Conservation (phyloP, 1,140 invertebrate species). For the Andricus grossulariae region DNA sequence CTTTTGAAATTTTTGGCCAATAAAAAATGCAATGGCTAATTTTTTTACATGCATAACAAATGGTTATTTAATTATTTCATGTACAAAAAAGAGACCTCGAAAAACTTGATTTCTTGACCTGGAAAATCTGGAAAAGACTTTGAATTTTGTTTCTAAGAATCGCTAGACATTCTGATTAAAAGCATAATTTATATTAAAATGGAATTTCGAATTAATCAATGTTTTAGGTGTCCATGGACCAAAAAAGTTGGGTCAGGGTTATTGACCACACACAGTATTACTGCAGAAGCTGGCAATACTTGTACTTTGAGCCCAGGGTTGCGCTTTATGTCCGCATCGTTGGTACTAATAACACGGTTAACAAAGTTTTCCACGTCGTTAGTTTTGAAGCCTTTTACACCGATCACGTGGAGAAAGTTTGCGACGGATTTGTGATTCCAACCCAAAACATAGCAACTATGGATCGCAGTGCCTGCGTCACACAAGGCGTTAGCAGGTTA, state of each 20-base stretch:
- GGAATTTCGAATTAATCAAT: conserved; percentile 5
- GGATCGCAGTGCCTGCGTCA: conserved; percentile 91
- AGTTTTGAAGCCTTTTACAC: conserved; percentile 93
- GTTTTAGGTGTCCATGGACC: conserved; percentile 90
- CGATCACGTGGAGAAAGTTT: conserved; percentile 83
- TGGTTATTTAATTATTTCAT: too few species aligned
- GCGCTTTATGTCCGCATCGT: conserved; percentile 93
- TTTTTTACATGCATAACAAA: too few species aligned
- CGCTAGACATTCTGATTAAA: too few species aligned
- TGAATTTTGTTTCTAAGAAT: too few species aligned
- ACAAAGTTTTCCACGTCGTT: conserved; percentile 96
- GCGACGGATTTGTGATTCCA: conserved; percentile 89
- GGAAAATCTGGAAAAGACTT: too few species aligned
- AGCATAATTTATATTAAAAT: not conserved
- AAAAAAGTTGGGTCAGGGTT: conserved; percentile 95
- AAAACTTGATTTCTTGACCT: too few species aligned
- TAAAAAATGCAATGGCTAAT: too few species aligned
- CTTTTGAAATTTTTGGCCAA: too few species aligned
- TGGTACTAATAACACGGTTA: conserved; percentile 96
- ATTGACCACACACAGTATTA: conserved; percentile 94
- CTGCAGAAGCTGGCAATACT: conserved; percentile 97
- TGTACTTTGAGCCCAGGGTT: conserved; percentile 93
- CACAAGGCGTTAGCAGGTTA: conserved; percentile 90
- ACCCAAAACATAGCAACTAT: conserved; percentile 94
- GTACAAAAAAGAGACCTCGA: too few species aligned